Conservation (phyloP, 2,113 vertebrate species). For the Sinocyclocheilus rhinocerous region DNA sequence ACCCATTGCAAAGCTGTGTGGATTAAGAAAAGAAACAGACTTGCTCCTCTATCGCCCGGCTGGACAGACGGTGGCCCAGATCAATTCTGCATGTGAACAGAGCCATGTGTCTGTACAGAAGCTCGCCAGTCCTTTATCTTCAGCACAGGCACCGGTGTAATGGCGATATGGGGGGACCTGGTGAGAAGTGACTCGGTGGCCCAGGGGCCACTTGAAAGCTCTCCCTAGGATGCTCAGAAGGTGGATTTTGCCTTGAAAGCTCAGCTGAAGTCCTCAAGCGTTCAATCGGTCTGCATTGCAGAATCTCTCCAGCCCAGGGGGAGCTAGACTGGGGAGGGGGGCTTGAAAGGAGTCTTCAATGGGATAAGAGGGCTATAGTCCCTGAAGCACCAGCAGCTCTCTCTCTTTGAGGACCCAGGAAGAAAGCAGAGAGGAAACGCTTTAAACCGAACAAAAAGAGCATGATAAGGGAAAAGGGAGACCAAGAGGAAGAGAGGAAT, state of each 20-base stretch:
- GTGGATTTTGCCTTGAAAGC: slow-evolving; percentile 78
- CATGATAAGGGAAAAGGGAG: slow-evolving; percentile 29
- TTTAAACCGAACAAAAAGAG: slow-evolving; percentile 63
- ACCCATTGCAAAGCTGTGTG: slow-evolving; percentile 50
- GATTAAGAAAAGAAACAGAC: slow-evolving; percentile 26
- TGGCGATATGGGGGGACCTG: slow-evolving; percentile 62
- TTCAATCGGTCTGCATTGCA: slow-evolving; percentile 49
- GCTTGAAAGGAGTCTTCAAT: slow-evolving; percentile 69
- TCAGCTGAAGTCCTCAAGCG: slow-evolving; percentile 60
- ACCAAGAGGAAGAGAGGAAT: slow-evolving; percentile 64
- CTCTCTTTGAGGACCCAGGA: slow-evolving; percentile 68
- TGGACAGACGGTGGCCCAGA: slow-evolving; percentile 64
- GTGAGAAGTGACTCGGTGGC: slow-evolving; percentile 45
- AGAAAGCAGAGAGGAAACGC: slow-evolving; percentile 57
- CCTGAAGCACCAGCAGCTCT: slow-evolving; percentile 70
- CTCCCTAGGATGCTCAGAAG: slow-evolving; percentile 64
- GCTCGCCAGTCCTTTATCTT: slow-evolving; percentile 61
- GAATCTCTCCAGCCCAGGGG: slow-evolving; percentile 59
- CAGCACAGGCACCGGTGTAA: slow-evolving; percentile 72
- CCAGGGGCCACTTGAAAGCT: slow-evolving; percentile 73
- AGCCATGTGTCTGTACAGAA: slow-evolving; percentile 58
- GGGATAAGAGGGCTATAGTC: slow-evolving; percentile 72
- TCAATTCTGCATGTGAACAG: slow-evolving; percentile 73
- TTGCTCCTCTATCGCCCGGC: slow-evolving; percentile 34
- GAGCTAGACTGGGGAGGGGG: slow-evolving; percentile 17